Conservation (phyloP, 2,797 vertebrate genomes). For the Basileuterus tristriatus region DNA sequence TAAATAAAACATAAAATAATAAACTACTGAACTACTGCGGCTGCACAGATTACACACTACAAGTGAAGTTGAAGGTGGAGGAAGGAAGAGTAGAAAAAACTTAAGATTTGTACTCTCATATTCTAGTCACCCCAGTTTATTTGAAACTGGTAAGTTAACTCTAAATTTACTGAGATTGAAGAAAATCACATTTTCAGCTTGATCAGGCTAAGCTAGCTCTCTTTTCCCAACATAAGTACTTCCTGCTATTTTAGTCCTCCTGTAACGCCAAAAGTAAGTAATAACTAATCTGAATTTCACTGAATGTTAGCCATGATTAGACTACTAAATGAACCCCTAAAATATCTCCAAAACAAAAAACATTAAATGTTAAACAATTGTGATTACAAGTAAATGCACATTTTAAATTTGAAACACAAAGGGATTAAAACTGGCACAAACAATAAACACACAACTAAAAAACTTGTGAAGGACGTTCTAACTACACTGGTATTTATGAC, state of each 20-base stretch:
- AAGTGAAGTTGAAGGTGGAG: background rate
- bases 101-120: background rate
- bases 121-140: background rate
- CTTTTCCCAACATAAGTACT: background rate
- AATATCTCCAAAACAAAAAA: background rate
- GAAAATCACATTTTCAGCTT: background rate
- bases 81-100: background rate
- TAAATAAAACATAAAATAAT: slow-evolving; percentile 5
- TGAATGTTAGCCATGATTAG: background rate
- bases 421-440: background rate
- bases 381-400: background rate
- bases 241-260: background rate
- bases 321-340: background rate
- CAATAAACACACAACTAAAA: background rate
- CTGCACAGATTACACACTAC: background rate
- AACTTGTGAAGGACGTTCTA: background rate
- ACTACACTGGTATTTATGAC: background rate
- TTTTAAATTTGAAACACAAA: background rate
- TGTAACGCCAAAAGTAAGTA: background rate
- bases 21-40: background rate
- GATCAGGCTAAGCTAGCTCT: background rate
- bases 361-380: background rate
- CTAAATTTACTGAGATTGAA: background rate
- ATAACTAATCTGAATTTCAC: background rate
- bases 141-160: background rate